Conservation (phyloP, 2,888 invertebrate genomes). For the Nycteola revayana region DNA sequence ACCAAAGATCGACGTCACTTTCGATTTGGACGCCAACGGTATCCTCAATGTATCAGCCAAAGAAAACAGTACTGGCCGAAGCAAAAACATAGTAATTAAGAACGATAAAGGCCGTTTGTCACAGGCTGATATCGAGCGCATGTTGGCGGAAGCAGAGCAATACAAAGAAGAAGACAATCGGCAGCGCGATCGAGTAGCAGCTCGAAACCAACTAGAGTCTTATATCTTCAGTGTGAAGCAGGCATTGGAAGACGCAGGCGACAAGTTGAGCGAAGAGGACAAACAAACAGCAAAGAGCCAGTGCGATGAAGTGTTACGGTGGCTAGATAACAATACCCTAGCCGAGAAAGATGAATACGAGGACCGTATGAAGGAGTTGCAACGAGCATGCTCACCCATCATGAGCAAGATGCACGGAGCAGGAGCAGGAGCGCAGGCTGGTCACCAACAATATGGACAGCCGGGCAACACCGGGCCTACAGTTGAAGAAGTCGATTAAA, state of each 20-base stretch:
- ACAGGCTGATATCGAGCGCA: slow-evolving; percentile 90
- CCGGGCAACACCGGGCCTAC: slow-evolving; percentile 43
- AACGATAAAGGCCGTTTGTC: slow-evolving; percentile 91
- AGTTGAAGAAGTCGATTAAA: slow-evolving; percentile 56
- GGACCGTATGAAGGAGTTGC: slow-evolving; percentile 82
- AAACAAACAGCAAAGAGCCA: slow-evolving; percentile 77
- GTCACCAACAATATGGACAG: slow-evolving; percentile 32
- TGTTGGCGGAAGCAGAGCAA: slow-evolving; percentile 88
- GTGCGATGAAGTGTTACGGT: slow-evolving; percentile 84
- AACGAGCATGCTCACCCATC: slow-evolving; percentile 79
- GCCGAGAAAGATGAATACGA: slow-evolving; percentile 86
- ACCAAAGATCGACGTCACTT: slow-evolving; percentile 86
- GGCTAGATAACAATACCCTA: slow-evolving; percentile 86
- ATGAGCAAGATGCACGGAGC: slow-evolving; percentile 83
- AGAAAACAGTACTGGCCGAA: slow-evolving; percentile 84
- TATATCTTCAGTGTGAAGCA: slow-evolving; percentile 88
- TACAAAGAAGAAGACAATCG: slow-evolving; percentile 88
- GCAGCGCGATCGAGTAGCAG: slow-evolving; percentile 84
- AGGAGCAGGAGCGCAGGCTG: slow-evolving; percentile 39
- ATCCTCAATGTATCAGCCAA: slow-evolving; percentile 93
- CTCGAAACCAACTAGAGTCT: slow-evolving; percentile 87
- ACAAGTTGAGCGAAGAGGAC: slow-evolving; percentile 84
- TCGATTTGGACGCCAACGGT: slow-evolving; percentile 90
- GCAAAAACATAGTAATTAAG: slow-evolving; percentile 89
- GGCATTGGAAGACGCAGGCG: slow-evolving; percentile 83